phyloP scores from a whole-genome alignment of 1,140 invertebrate genomes.

The Bemisia tabaci region DNA sequence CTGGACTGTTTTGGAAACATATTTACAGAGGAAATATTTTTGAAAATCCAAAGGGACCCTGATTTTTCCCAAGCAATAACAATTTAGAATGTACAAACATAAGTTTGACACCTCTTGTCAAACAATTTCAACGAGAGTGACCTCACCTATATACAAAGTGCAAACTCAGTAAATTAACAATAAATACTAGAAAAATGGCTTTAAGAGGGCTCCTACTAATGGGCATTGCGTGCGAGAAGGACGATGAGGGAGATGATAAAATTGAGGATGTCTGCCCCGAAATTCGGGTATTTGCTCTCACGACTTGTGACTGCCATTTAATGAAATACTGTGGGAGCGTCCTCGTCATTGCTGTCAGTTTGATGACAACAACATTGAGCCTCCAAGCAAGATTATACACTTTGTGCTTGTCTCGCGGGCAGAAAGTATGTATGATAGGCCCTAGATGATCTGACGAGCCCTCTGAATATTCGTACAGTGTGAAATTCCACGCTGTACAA shows the following conservation, averaged over 20 bases:
- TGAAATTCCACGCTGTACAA: conserved; percentile 57
- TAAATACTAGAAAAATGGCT: not conserved
- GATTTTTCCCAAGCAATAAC: no score
- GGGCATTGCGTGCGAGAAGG: not conserved
- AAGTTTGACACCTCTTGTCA: no score
- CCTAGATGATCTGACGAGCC: conserved; percentile 39
- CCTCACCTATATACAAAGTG: not conserved
- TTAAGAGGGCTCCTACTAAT: not conserved
- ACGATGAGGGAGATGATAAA: not conserved
- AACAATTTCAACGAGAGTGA: no score
- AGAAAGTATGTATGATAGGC: conserved; percentile 47
- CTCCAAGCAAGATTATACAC: conserved; percentile 47
- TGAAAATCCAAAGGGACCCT: no score
- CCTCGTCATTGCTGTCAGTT: conserved; percentile 40
- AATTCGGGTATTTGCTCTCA: conserved; percentile 30
- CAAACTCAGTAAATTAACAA: not conserved
- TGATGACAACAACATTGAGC: conserved; percentile 49
- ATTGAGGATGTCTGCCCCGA: not conserved
- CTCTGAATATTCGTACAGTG: conserved; percentile 47
- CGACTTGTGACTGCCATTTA: conserved; percentile 48
- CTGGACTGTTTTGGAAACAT: no score
- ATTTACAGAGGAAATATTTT: no score
- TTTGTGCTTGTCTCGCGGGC: conserved; percentile 48
- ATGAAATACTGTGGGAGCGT: conserved; percentile 41
- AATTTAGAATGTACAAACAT: no score